Evolutionary conservation across 2,888 invertebrate genomes (phyloP).

Genomic region (Muschampia plurimacula): DNA sequence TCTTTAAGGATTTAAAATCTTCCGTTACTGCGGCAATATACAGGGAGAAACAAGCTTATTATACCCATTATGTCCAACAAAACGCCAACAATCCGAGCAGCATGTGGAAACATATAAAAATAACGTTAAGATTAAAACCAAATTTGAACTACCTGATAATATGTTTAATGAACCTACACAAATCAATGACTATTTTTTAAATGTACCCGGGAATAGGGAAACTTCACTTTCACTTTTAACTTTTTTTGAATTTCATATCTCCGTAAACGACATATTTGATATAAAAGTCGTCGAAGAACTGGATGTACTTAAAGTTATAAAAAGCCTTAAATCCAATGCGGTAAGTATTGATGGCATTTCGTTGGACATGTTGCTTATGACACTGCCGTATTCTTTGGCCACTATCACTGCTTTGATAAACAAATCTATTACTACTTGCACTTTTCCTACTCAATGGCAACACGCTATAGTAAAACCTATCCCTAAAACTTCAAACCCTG

Average conservation of each 20-base stretch:
- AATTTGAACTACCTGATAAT: not conserved
- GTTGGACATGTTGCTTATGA: conserved; percentile 30
- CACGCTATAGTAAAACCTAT: conserved; percentile 29
- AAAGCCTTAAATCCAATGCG: conserved; percentile 37
- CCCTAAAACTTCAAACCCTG: conserved; percentile 25
- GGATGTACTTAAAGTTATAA: not conserved
- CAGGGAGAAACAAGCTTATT: conserved; percentile 6
- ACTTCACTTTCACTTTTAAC: not conserved
- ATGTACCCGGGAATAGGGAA: not conserved
- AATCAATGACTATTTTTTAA: not conserved
- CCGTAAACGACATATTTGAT: not conserved
- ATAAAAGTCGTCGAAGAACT: not conserved
- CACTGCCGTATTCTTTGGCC: conserved; percentile 16
- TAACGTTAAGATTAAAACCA: not conserved
- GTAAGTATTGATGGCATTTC: conserved; percentile 34
- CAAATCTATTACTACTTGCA: conserved; percentile 11
- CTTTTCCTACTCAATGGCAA: conserved; percentile 26
- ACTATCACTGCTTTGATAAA: conserved; percentile 31
- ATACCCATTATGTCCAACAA: not conserved
- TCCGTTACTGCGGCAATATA: not conserved
- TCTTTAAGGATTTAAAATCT: not conserved
- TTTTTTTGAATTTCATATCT: not conserved
- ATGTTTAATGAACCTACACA: not conserved
- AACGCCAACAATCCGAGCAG: not conserved
- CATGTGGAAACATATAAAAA: conserved; percentile 9